Base-by-base conservation (phyloP, 1,140 invertebrate species). In the Oryzaephilus surinamensis region DNA sequence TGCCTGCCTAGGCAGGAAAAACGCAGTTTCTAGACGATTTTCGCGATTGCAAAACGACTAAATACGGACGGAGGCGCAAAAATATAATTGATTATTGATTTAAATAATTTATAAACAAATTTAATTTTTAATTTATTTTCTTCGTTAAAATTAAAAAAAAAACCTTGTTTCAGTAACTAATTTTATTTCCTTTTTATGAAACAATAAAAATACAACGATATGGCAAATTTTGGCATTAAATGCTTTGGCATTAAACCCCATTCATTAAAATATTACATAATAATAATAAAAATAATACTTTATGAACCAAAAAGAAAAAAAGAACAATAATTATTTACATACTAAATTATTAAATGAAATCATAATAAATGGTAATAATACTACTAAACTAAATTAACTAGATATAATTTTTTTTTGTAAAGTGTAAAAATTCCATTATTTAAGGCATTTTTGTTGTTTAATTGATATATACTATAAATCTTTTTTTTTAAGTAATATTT, bases 171-270 rank as follows among this genome's bases (percentile, higher is more conserved):
- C n/a, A n/a, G n/a, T n/a, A n/a, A n/a, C n/a, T n/a, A n/a, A n/a
- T n/a, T n/a, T n/a, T n/a, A n/a, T n/a, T n/a, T n/a, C 10, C 42
- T 54, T 45, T 40, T 52, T 38, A 51, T 43, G 49, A 55, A 57
- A 56, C 55, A 55, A 58, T 54, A 54, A 51, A 50, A 42, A 50
- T 47, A 58, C 57, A 61, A 59, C 55, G 55, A 57, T 53, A 61
- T 61, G 59, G 59, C 59, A 58, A 57, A 60, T 58, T 61, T 61
- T 61, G 59, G 59, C 59, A 57, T 61, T 59, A 58, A 60, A 61
- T 61, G 59, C 59, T 61, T 61, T 61, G 59, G 59, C 59, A 58
- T 60, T 57, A 55, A 32, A 45, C 53, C 53, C 42, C 51, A 49
- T n/a, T n/a, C n/a, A n/a, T n/a, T n/a, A n/a, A n/a, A n/a, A 48